Evolutionary conservation across 1,140 invertebrate genomes (phyloP).

Genomic region (Drosophila nikananu): DNA sequence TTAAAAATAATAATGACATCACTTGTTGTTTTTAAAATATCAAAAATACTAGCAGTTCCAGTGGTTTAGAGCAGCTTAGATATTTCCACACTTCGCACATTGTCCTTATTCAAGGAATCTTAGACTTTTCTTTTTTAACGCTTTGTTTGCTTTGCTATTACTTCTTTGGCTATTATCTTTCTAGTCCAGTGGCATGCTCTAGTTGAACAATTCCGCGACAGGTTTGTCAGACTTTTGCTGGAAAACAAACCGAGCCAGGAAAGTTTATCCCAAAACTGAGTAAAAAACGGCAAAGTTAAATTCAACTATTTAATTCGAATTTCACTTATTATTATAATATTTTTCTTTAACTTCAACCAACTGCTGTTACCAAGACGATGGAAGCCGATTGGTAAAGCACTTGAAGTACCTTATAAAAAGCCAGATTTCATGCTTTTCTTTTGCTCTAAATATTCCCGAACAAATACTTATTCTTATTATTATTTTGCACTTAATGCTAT

Average conservation of each 20-base stretch:
- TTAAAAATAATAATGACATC: not conserved
- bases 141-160: not conserved
- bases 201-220: constrained; percentile 79
- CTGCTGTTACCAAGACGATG: constrained; percentile 28
- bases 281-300: constrained; percentile 56
- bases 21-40: too few species aligned
- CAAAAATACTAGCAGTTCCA: not conserved
- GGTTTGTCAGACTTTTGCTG: constrained; percentile 73
- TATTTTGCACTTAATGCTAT: not conserved
- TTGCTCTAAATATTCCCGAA: too few species aligned
- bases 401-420: not conserved
- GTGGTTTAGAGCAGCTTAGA: not conserved
- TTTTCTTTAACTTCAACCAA: constrained; percentile 27
- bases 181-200: constrained; percentile 37
- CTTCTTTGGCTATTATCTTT: constrained; percentile 22
- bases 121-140: not conserved
- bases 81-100: not conserved
- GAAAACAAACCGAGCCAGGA: constrained; percentile 73
- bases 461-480: not conserved
- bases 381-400: not conserved
- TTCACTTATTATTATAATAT: constrained; percentile 10
- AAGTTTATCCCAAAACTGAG: constrained; percentile 37
- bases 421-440: too few species aligned
- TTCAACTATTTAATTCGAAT: constrained; percentile 26
- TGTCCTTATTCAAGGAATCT: not conserved